Evolutionary conservation across 2,888 invertebrate species (phyloP).

Genomic region (Callimorpha dominula): DNA sequence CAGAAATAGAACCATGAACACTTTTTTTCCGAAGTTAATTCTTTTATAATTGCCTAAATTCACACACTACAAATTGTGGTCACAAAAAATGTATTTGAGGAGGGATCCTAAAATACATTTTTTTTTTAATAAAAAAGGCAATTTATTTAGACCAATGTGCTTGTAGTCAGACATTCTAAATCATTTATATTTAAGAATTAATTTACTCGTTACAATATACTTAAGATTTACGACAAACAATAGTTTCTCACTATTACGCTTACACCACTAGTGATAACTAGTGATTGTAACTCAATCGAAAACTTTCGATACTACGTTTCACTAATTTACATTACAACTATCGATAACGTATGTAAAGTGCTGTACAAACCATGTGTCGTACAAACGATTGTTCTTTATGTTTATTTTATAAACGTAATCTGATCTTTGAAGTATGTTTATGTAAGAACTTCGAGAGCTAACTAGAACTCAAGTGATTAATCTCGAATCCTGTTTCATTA

Average conservation of each 20-base stretch:
- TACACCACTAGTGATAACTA: constrained; percentile 48
- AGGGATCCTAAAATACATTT: too few species aligned
- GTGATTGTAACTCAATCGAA: constrained; percentile 51
- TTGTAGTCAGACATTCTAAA: too few species aligned
- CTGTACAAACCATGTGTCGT: constrained; percentile 42
- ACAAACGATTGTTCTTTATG: constrained; percentile 31
- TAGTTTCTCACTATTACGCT: neutral
- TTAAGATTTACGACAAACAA: neutral
- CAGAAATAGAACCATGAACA: too few species aligned
- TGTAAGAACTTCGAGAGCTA: constrained; percentile 9
- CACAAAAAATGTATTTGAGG: too few species aligned
- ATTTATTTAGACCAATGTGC: too few species aligned
- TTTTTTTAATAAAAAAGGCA: too few species aligned
- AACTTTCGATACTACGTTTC: constrained; percentile 48
- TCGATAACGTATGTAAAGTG: constrained; percentile 41
- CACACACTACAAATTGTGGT: too few species aligned
- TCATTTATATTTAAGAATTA: neutral
- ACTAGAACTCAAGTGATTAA: constrained; percentile 8
- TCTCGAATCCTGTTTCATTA: constrained; percentile 3
- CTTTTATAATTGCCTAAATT: too few species aligned
- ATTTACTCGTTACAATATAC: neutral
- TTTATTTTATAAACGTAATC: constrained; percentile 21
- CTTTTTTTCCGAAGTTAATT: too few species aligned
- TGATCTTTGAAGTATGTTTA: constrained; percentile 12
- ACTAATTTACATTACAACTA: constrained; percentile 54